Base-by-base conservation (phyloP, 2,113 vertebrate species). In the Cnemophilus loriae region DNA sequence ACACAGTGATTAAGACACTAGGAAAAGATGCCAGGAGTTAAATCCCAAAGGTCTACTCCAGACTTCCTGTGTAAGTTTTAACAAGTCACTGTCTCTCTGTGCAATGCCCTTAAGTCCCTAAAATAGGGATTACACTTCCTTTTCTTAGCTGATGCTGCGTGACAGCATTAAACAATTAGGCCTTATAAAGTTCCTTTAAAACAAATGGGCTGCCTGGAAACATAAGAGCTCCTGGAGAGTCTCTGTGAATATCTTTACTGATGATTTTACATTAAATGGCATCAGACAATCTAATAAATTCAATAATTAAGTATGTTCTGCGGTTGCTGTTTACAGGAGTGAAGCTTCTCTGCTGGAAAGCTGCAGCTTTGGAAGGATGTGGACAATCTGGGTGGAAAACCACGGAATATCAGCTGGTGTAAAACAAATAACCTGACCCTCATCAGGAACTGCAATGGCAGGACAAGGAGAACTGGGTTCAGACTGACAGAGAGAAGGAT, bases 101-200 rank as follows among this genome's bases (percentile, higher is more conserved):
- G 67, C 78, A 26, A 24, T 84, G 67, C 59, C 35, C 50, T 83
- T 44, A 53, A 80, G 67, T 90, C 85, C 82, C 75, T 65, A 76
- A 88, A 84, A 79, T 49, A 84, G 80, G 80, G 80, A 89, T 95
- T 84, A 27, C 79, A 39, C 63, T 95, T 94, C 96, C 90, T 88
- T 90, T 84, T 49, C 76, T 78, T 55, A 23, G 57, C 26, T 37
- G 60, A 9, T 59, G 64, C 89, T 81, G 33, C 1, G 0, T 84
- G 83, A 89, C 6, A 11, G 59, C 50, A 6, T 81, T 52, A 47
- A 92, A 85, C 57, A 70, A 53, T 27, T 33, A 11, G 24, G 76
- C 32, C n/a, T 63, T 56, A 2, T 55, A 19, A 90, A 86, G 33
- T 64, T 91, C 20, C 11, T 88, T 65, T 69, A 11, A 68, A 73